Conservation (phyloP, 2,797 vertebrate genomes). For the Cirrhinus mrigala region DNA sequence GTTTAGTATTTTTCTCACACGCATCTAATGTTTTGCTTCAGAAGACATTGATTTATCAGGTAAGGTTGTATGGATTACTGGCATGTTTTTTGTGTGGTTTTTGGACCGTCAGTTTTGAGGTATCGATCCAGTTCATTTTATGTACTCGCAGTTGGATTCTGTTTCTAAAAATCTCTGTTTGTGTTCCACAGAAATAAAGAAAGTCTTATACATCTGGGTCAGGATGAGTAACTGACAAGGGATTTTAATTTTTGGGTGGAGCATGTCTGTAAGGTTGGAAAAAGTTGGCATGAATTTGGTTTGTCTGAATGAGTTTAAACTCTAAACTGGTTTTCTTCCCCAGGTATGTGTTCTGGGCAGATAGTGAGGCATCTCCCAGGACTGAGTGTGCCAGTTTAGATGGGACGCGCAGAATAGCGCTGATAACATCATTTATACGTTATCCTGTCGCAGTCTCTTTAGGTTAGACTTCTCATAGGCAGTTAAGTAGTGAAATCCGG, state of each 20-base stretch:
- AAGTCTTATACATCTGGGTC: not conserved
- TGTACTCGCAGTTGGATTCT: not conserved
- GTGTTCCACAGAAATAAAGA: not conserved
- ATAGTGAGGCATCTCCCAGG: constrained; percentile 71
- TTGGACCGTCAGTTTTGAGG: not conserved
- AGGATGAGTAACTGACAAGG: not conserved
- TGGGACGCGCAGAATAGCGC: constrained; percentile 64
- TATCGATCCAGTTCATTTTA: not conserved
- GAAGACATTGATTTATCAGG: not conserved
- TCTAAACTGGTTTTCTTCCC: not conserved
- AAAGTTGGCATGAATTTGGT: not conserved
- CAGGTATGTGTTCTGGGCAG: constrained; percentile 82
- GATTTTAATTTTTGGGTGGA: not conserved
- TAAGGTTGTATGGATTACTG: no score
- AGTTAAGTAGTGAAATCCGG: not conserved
- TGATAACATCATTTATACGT: constrained; percentile 71
- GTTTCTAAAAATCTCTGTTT: not conserved
- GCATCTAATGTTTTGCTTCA: not conserved
- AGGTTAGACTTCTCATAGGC: constrained; percentile 67
- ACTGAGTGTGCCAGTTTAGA: constrained; percentile 76
- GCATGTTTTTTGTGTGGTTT: no score
- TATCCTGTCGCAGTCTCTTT: constrained; percentile 76
- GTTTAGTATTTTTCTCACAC: not conserved
- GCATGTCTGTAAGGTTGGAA: not conserved
- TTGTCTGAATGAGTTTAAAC: not conserved